phyloP scores from a whole-genome alignment of 2,888 invertebrate genomes.

The Acanthosepion esculentum region DNA sequence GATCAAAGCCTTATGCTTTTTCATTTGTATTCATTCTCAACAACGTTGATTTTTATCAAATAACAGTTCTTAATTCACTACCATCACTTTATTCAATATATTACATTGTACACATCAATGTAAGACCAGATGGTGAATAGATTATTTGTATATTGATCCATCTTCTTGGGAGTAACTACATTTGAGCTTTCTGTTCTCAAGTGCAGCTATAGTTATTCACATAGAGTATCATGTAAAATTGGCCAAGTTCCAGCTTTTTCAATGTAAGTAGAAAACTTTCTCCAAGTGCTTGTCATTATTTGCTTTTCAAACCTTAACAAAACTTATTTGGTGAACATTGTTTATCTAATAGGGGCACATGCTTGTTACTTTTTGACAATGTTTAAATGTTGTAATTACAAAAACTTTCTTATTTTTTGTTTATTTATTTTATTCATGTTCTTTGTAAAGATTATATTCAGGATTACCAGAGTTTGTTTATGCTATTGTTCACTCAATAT shows the following conservation, averaged over 20 bases:
- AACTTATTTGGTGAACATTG: background rate
- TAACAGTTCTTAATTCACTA: background rate
- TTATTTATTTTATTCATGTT: no score
- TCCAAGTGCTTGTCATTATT: background rate
- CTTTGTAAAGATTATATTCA: no score
- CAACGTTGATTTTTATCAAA: background rate
- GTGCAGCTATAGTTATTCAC: background rate
- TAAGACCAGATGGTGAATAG: background rate
- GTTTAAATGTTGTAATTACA: no score
- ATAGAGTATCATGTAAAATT: background rate
- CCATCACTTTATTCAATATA: background rate
- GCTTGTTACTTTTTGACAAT: no score
- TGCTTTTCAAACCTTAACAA: background rate
- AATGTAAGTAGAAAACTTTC: background rate
- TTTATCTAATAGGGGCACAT: no score
- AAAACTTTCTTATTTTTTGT: no score
- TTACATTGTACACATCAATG: background rate
- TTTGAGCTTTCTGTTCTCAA: background rate
- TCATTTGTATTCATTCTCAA: background rate
- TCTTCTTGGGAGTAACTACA: background rate
- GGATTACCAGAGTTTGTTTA: no score
- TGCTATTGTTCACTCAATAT: no score
- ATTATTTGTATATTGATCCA: constrained; percentile 8
- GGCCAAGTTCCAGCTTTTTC: background rate
- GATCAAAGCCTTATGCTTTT: background rate